phyloP scores from a whole-genome alignment of 1,140 invertebrate species.

The Aphidius gifuensis region DNA sequence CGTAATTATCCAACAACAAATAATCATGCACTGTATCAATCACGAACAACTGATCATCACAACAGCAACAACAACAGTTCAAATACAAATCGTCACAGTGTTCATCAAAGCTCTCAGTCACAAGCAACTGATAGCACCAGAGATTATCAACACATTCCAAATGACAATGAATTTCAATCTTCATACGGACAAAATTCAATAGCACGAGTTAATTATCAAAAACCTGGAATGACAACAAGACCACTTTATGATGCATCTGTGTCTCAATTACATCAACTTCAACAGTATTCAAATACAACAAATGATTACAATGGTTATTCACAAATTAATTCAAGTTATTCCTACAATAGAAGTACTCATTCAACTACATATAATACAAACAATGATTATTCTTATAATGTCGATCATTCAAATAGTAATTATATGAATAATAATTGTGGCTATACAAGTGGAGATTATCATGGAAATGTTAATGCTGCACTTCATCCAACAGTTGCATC shows the following conservation, averaged over 20 bases:
- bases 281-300: slow-evolving; percentile 38
- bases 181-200: slow-evolving; percentile 52
- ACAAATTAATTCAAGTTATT: slow-evolving; percentile 40
- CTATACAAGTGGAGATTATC: slow-evolving; percentile 41
- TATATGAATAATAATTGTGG: slow-evolving; percentile 43
- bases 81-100: slow-evolving; percentile 36
- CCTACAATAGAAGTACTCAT: slow-evolving; percentile 45
- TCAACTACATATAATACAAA: slow-evolving; percentile 30
- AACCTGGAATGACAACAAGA: slow-evolving; percentile 31
- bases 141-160: slow-evolving; percentile 44
- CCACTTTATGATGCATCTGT: slow-evolving; percentile 44
- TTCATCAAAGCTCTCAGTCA: slow-evolving; percentile 34
- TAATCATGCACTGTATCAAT: slow-evolving; percentile 35
- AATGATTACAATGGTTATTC: slow-evolving; percentile 50
- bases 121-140: slow-evolving; percentile 45
- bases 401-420: slow-evolving; percentile 36
- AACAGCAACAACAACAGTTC: slow-evolving; percentile 35
- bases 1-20: slow-evolving; percentile 41
- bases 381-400: slow-evolving; percentile 40
- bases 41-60: slow-evolving; percentile 42
- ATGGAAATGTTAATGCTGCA: slow-evolving; percentile 37
- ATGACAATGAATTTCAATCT: slow-evolving; percentile 57
- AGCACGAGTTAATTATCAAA: slow-evolving; percentile 37
- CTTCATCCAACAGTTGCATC: slow-evolving; percentile 35
- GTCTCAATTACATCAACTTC: slow-evolving; percentile 47